phyloP scores from a whole-genome alignment of 2,113 vertebrate species.

The Toxostoma redivivum region DNA sequence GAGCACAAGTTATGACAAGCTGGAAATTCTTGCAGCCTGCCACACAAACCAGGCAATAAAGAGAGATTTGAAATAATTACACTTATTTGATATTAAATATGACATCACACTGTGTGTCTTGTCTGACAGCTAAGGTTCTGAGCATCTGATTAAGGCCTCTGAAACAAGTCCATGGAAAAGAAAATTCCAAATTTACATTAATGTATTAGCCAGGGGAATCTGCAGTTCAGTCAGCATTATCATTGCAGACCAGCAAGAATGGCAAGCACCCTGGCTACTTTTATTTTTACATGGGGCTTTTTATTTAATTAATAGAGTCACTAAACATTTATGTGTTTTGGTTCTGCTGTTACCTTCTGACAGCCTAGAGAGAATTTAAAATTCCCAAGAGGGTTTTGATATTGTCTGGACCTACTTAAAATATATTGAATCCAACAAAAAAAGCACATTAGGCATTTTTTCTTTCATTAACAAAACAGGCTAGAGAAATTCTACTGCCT shows the following conservation, averaged over 20 bases:
- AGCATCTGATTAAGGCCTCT: neutral
- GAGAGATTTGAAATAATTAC: neutral
- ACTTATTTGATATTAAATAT: neutral
- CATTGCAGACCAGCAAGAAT: neutral
- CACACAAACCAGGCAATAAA: neutral
- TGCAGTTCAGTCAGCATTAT: neutral
- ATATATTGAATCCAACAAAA: neutral
- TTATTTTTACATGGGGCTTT: neutral
- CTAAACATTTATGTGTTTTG: neutral
- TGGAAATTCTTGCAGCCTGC: neutral
- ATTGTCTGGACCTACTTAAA: neutral
- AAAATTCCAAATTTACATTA: neutral
- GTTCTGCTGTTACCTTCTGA: neutral
- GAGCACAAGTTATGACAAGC: neutral
- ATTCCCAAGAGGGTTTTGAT: neutral
- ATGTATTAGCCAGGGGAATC: rapidly evolving
- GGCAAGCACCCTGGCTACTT: neutral
- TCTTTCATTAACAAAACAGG: neutral
- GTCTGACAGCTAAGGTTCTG: neutral
- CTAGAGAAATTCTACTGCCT: neutral
- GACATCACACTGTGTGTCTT: neutral
- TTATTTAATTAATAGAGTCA: neutral
- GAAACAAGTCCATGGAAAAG: neutral
- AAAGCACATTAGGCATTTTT: neutral
- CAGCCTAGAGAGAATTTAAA: neutral